Percentiles rank a stretch among this genome's conserved stretches.
phyloP scores from a whole-genome alignment of 92 coral and sea anemone genomes.

The Zoanthus gigantus region DNA sequence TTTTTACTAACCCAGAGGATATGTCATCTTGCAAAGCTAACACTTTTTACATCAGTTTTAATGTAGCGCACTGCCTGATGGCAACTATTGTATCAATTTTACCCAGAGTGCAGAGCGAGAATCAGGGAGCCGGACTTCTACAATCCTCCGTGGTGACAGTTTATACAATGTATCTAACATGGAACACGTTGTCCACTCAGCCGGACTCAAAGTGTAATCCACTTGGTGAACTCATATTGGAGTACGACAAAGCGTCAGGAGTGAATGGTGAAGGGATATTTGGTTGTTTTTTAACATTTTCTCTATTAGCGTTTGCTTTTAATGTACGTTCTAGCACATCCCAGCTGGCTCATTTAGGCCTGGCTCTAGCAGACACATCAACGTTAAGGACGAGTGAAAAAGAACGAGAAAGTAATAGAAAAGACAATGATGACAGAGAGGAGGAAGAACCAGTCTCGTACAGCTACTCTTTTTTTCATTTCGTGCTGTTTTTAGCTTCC shows the following conservation, averaged over 20 bases:
- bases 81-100: constrained; percentile 91
- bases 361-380: constrained; percentile 80
- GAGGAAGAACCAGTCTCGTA: constrained; percentile 79
- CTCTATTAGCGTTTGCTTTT: constrained; percentile 90
- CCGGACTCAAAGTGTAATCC: constrained; percentile 96
- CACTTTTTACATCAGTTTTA: constrained; percentile 92
- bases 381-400: constrained; percentile 65
- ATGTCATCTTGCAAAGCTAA: constrained; percentile 91
- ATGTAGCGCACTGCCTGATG: constrained; percentile 89
- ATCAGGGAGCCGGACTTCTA: constrained; percentile 92
- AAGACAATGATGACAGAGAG: constrained; percentile 47
- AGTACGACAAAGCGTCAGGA: constrained; percentile 96
- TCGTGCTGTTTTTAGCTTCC: constrained; percentile 89
- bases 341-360: constrained; percentile 91
- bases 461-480: constrained; percentile 94
- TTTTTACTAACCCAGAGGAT: constrained; percentile 87
- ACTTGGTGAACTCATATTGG: constrained; percentile 90
- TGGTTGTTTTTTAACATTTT: constrained; percentile 92
- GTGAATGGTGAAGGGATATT: constrained; percentile 97
- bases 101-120: constrained; percentile 87
- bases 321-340: constrained; percentile 97
- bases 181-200: constrained; percentile 96
- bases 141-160: constrained; percentile 95
- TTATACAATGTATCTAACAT: constrained; percentile 96
- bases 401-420: constrained; percentile 42